Base-by-base conservation (phyloP, 2,113 vertebrate genomes). In the Entelurus aequoreus region DNA sequence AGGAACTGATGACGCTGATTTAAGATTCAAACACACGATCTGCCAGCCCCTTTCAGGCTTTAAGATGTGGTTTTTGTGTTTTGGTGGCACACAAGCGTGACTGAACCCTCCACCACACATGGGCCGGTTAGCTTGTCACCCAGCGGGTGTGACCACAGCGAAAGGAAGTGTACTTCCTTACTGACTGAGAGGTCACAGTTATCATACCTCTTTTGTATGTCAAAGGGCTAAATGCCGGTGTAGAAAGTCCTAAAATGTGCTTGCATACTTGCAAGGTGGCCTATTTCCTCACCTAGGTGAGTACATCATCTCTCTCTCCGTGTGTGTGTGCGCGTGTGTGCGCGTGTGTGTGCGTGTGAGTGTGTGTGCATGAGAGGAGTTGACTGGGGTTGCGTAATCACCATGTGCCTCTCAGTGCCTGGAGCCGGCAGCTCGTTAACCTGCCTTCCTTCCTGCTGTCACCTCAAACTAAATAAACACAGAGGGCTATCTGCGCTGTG, bases 371-470 rank as follows among this genome's bases (percentile, higher is more conserved):
- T 64, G 65, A 70, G 63, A 79, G 76, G 72, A 84, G 75, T 80
- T 81, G 84, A 78, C 72, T 47, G 48, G 37, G 48, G 74, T 87
- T 88, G 85, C 77, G 74, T 85, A 88, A 86, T 85, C 81, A 71
- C 80, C 82, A 85, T 87, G 87, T 84, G 82, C 81, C 76, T 79
- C 76, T 79, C 68, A 74, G 76, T 81, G 82, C 84, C 82, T 84
- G 78, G 79, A 85, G 79, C 82, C 78, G 78, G 84, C 85, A 86
- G 87, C 85, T 88, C 74, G 81, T 88, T 88, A 88, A 88, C 83
- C 81, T 86, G 78, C 80, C 85, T 87, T 88, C 84, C 85, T 87
- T 88, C 87, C 85, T 88, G 81, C 86, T 87, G 84, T 88, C 87
- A 86, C 84, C 84, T 88, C 84, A 83, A 87, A 87, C 84, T 86